A percentile compares a stretch with the other conserved stretches of the same genome.
Conservation (phyloP, 2,113 vertebrate species). For the Phylloscopus trochiloides region DNA sequence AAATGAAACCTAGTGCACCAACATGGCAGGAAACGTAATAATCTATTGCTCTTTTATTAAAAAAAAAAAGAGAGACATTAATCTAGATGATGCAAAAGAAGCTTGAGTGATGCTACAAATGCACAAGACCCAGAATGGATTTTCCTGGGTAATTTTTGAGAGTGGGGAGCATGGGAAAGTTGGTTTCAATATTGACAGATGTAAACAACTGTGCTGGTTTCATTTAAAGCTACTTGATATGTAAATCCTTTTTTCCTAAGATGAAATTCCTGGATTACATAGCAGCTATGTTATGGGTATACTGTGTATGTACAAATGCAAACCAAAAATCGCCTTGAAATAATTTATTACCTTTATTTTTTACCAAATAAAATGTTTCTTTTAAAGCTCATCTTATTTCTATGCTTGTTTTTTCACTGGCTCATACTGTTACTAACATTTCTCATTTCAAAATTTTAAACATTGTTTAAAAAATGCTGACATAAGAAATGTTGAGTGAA, state of each 20-base stretch:
- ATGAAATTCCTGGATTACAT: background rate
- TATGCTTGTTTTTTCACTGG: background rate
- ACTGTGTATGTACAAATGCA: constrained; percentile 15
- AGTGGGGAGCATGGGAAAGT: accelerated
- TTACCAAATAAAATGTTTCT: constrained; percentile 63
- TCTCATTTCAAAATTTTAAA: background rate
- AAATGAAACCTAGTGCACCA: background rate
- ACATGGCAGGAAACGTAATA: background rate
- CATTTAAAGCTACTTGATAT: background rate
- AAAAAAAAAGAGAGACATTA: background rate
- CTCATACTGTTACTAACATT: background rate
- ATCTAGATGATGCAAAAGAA: background rate
- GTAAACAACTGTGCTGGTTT: background rate
- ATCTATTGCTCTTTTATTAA: background rate
- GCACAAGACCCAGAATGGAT: background rate
- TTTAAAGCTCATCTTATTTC: constrained; percentile 3
- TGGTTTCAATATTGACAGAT: background rate
- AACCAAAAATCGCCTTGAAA: constrained; percentile 30
- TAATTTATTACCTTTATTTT: constrained; percentile 66
- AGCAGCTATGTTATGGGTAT: background rate
- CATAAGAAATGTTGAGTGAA: background rate
- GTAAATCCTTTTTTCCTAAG: background rate
- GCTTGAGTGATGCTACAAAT: background rate
- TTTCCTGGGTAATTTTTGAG: background rate
- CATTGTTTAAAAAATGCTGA: background rate